Evolutionary conservation across 2,888 invertebrate genomes (phyloP).

Genomic region (Shargacucullia verbasci): DNA sequence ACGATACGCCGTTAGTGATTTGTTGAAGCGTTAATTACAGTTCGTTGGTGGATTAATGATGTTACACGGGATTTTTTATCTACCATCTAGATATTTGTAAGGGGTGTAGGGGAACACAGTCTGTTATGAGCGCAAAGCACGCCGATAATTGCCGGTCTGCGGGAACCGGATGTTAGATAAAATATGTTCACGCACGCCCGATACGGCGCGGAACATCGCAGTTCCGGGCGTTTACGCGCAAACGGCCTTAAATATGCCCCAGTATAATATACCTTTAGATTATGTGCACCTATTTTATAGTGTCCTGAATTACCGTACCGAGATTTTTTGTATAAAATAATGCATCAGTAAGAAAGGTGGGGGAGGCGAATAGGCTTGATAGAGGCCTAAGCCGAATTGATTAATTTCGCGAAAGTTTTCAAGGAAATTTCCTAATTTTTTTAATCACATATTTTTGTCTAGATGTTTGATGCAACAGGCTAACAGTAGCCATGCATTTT

Average conservation of each 20-base stretch:
- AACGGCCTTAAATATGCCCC: conserved; percentile 56
- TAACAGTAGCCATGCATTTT: too few species aligned
- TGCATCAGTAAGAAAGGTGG: too few species aligned
- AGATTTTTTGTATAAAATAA: too few species aligned
- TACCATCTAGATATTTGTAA: conserved; percentile 58
- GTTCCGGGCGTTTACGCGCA: conserved; percentile 71
- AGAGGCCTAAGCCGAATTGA: too few species aligned
- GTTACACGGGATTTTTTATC: conserved; percentile 74
- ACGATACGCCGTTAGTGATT: conserved; percentile 75
- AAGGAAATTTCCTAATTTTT: conserved; percentile 10
- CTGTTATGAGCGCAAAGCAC: conserved; percentile 81
- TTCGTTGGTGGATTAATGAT: conserved; percentile 77
- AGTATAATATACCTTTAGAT: conserved; percentile 46
- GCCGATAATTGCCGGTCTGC: conserved; percentile 81
- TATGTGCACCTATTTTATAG: conserved; percentile 46
- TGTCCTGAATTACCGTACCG: too few species aligned
- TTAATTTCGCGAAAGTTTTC: too few species aligned
- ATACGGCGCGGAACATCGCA: conserved; percentile 69
- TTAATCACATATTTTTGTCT: conserved; percentile 3
- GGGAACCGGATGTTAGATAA: conserved; percentile 80
- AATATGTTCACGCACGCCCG: conserved; percentile 87
- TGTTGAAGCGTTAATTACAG: conserved; percentile 84
- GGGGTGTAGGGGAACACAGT: conserved; percentile 42
- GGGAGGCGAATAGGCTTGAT: too few species aligned
- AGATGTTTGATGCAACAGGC: too few species aligned